Percentiles rank a stretch among this genome's conserved stretches.
Evolutionary conservation across 2,888 invertebrate species (phyloP).

Genomic region (Pediacus dermestoides): DNA sequence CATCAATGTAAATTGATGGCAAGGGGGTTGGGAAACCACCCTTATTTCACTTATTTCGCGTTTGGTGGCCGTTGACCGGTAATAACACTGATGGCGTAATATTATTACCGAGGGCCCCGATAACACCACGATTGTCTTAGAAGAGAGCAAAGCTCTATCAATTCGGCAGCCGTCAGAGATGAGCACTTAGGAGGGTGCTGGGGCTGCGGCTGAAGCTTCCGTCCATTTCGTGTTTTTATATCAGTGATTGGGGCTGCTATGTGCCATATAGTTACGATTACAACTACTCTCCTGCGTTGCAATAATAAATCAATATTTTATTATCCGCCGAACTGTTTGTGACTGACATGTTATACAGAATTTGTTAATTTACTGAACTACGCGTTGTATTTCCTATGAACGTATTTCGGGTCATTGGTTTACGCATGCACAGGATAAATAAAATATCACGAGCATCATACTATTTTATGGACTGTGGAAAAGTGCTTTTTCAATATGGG

Average conservation of each 20-base stretch:
- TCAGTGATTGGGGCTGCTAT: slow-evolving; percentile 30
- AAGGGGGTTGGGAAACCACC: slow-evolving; percentile 19
- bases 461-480: slow-evolving; percentile 44
- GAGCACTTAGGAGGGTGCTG: slow-evolving; percentile 39
- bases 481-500: slow-evolving; percentile 43
- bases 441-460: slow-evolving; percentile 45
- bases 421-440: slow-evolving; percentile 45
- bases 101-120: slow-evolving; percentile 38
- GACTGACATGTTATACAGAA: slow-evolving; percentile 41
- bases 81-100: slow-evolving; percentile 40
- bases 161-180: slow-evolving; percentile 36
- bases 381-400: slow-evolving; percentile 36
- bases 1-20: slow-evolving; percentile 43
- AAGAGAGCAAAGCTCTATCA: slow-evolving; percentile 37
- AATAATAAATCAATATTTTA: slow-evolving; percentile 45
- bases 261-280: slow-evolving; percentile 37
- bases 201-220: slow-evolving; percentile 16
- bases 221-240: slow-evolving; percentile 35
- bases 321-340: slow-evolving; percentile 39
- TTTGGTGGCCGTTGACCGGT: slow-evolving; percentile 36
- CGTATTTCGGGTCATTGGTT: slow-evolving; percentile 45
- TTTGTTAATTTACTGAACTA: slow-evolving; percentile 40
- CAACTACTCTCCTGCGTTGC: slow-evolving; percentile 34
- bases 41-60: slow-evolving; percentile 24
- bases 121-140: slow-evolving; percentile 39